Conservation (phyloP, 1,140 invertebrate species). For the Mycetomoellerius zeteki region DNA sequence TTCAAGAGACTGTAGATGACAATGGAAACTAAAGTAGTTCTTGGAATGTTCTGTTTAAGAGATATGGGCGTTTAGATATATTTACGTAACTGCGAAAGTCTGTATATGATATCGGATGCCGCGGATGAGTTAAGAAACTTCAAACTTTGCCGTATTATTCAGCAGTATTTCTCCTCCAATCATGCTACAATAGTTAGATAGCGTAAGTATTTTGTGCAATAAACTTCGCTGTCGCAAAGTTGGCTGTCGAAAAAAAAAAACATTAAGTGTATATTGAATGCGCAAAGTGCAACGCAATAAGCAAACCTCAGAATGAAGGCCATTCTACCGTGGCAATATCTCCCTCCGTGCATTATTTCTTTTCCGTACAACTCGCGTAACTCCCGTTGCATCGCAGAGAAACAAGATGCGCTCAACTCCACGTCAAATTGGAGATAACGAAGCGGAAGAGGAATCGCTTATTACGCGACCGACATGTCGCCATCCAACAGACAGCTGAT, state of each 20-base stretch:
- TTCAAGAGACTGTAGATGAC: not conserved
- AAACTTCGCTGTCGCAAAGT: not conserved
- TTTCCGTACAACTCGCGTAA: constrained; percentile 18
- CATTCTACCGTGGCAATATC: constrained; percentile 6
- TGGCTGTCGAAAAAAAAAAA: not conserved
- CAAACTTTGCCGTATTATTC: constrained; percentile 3
- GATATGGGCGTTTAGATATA: constrained; percentile 13
- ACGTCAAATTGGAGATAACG: constrained; percentile 31
- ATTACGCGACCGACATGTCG: constrained; percentile 26
- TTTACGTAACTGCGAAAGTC: not conserved
- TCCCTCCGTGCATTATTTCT: constrained; percentile 18
- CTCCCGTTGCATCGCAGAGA: not conserved
- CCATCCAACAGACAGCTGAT: constrained; percentile 21
- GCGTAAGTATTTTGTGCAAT: not conserved
- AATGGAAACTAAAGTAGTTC: constrained; percentile 16
- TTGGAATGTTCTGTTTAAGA: not conserved
- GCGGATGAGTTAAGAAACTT: constrained; percentile 3
- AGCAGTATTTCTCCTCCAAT: not conserved
- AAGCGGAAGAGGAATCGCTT: constrained; percentile 45
- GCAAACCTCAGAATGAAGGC: constrained; percentile 5
- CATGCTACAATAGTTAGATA: constrained; percentile 7
- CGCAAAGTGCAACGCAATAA: not conserved
- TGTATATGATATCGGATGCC: not conserved
- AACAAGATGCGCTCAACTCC: constrained; percentile 11
- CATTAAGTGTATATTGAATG: not conserved